Conservation (phyloP, 2,888 invertebrate species). For the Cryptus armator region DNA sequence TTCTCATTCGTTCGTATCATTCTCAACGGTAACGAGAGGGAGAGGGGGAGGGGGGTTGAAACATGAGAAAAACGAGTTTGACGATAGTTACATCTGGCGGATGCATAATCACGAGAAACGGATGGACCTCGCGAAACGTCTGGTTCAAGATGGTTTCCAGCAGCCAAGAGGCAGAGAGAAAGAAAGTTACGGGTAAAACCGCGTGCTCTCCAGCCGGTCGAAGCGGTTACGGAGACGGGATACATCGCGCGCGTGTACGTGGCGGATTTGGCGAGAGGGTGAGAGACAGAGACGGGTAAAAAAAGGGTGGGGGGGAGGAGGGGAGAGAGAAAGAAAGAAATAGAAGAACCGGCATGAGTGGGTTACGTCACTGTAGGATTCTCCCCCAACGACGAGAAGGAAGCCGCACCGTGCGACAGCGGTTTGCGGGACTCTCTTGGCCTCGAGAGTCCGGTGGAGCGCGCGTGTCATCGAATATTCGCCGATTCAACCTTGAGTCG, state of each 20-base stretch:
- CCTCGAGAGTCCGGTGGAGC: constrained; percentile 51
- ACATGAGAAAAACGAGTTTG: constrained; percentile 62
- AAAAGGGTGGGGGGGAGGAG: not conserved
- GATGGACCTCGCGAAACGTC: constrained; percentile 40
- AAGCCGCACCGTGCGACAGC: constrained; percentile 38
- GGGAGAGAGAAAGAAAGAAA: constrained; percentile 5
- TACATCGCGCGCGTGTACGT: constrained; percentile 34
- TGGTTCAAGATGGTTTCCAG: constrained; percentile 60
- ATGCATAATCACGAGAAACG: constrained; percentile 65
- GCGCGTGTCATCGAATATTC: constrained; percentile 62
- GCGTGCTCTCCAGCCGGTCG: constrained; percentile 66
- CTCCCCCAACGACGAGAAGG: constrained; percentile 60
- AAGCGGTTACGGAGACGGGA: constrained; percentile 65
- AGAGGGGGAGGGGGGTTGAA: not conserved
- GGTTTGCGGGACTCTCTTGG: constrained; percentile 58
- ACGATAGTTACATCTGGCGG: constrained; percentile 66
- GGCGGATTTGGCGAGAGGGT: constrained; percentile 5
- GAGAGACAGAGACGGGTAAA: not conserved
- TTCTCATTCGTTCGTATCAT: constrained; percentile 8
- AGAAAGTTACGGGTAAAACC: constrained; percentile 29
- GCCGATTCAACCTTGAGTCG: constrained; percentile 62
- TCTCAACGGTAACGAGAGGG: constrained; percentile 29
- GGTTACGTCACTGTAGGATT: constrained; percentile 67
- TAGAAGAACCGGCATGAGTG: constrained; percentile 47
- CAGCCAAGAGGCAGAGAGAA: constrained; percentile 12